Base-by-base conservation (phyloP, 2,113 vertebrate species). In the Platichthys flesus region DNA sequence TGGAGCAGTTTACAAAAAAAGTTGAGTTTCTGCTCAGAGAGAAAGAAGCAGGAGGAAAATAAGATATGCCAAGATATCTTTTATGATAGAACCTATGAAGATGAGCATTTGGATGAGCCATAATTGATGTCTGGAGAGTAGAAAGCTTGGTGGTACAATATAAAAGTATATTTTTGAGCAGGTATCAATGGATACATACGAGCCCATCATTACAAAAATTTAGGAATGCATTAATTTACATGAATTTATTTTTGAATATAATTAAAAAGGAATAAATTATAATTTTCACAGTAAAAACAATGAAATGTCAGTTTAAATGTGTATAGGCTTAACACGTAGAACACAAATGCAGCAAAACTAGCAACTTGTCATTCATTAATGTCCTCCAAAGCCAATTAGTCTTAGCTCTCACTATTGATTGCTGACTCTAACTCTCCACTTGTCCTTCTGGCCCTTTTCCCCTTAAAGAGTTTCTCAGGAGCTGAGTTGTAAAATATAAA, bases 1-100 rank as follows among this genome's bases (percentile, higher is more conserved):
- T 79, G 82, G 83, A 82, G 82, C 82, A 78, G 86, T 91, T 89
- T 79, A 80, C 63, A 49, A 75, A 18, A 62, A 73, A 45, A 35
- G 18, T 51, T 82, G 90, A 80, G 85, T 69, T 78, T 73, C 45
- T 42, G 71, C 74, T 67, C 62, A 31, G 57, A 42, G 26, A 78
- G 65, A 71, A 67, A 56, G 6, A 56, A 56, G 58, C 47, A 65
- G 64, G 55, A 78, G 52, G 65, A 71, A 54, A 76, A 65, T 21
- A 28, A 78, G 67, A 67, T 0, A 26, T 24, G n/a, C n/a, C n/a
- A n/a, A 60, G 69, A 16, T n/a, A 66, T 6, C 9, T 72, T 79
- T 76, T 35, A 37, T 71, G 58, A 74, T 45, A 2, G 21, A 63
- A 79, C 55, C 47, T 51, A 61, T 71, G 55, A 87, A 81, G 61